A percentile compares a stretch with the other conserved stretches of the same genome.
Evolutionary conservation across 2,888 invertebrate genomes (phyloP).

Genomic region (Phyto melanocephala): DNA sequence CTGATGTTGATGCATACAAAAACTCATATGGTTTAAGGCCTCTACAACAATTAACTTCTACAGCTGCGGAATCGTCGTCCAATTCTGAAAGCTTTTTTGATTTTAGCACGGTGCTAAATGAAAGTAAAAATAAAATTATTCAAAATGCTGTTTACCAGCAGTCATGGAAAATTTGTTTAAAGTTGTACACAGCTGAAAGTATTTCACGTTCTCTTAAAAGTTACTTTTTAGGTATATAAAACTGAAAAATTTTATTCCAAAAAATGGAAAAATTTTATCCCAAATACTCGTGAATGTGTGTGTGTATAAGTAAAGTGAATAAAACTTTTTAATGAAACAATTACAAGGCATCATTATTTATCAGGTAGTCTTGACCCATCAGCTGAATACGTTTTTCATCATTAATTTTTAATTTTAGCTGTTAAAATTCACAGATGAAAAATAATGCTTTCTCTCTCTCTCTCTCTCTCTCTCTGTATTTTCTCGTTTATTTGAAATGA

Average conservation of each 20-base stretch:
- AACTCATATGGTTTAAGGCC: constrained; percentile 44
- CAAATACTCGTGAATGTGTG: no score
- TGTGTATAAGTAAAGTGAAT: no score
- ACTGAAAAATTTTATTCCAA: not conserved
- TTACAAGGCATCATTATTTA: no score
- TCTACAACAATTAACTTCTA: constrained; percentile 18
- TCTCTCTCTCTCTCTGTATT: no score
- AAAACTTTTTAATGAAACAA: no score
- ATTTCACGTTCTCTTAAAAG: constrained; percentile 67
- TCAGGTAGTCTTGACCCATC: no score
- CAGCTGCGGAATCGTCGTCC: not conserved
- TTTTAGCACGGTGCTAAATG: not conserved
- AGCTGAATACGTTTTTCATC: no score
- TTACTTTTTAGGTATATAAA: constrained; percentile 66
- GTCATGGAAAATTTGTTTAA: constrained; percentile 67
- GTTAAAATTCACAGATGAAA: no score
- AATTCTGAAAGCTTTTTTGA: constrained; percentile 31
- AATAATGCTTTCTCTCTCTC: no score
- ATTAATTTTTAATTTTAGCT: no score
- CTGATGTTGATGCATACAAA: constrained; percentile 58
- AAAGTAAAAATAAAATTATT: constrained; percentile 35
- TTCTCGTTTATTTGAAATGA: no score
- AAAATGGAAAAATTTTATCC: no score
- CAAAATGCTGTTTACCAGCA: constrained; percentile 34
- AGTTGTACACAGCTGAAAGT: constrained; percentile 68